Conservation (phyloP, 37 sponge, comb jelly and placozoan genomes). For the Agelas oroides region DNA sequence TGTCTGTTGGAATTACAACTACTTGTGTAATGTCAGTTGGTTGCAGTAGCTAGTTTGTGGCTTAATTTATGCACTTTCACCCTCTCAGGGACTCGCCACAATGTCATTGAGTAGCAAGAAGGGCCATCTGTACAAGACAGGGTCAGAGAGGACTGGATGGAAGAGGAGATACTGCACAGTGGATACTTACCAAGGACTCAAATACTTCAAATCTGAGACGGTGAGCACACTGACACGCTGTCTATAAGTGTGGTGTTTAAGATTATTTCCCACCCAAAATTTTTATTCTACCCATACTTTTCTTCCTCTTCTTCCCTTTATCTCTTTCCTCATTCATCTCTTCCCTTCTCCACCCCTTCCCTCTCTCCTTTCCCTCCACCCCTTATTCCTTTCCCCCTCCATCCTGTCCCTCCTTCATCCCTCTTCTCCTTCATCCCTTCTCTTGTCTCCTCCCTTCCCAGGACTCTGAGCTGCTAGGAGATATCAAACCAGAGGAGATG, state of each 20-base stretch:
- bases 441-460: background rate
- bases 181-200: conserved; percentile 54
- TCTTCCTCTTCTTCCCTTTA: background rate
- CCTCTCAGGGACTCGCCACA: background rate
- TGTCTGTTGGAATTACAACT: too few species aligned
- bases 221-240: conserved; percentile 24
- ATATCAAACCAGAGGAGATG: conserved; percentile 67
- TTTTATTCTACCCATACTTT: too few species aligned
- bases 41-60: too few species aligned
- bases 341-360: too few species aligned
- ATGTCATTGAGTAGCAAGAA: conserved; percentile 28
- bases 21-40: too few species aligned
- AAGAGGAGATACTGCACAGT: conserved; percentile 72
- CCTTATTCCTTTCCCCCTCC: too few species aligned
- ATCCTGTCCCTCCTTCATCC: background rate
- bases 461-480: conserved; percentile 62
- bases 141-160: conserved; percentile 77
- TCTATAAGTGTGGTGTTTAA: too few species aligned
- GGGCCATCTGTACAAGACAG: conserved; percentile 78
- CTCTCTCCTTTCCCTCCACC: too few species aligned
- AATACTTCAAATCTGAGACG: conserved; percentile 80
- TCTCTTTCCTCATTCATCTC: too few species aligned
- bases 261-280: too few species aligned
- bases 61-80: too few species aligned
- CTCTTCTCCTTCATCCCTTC: background rate